Conservation (phyloP, 2,888 invertebrate species). For the Argyra leucocephala region DNA sequence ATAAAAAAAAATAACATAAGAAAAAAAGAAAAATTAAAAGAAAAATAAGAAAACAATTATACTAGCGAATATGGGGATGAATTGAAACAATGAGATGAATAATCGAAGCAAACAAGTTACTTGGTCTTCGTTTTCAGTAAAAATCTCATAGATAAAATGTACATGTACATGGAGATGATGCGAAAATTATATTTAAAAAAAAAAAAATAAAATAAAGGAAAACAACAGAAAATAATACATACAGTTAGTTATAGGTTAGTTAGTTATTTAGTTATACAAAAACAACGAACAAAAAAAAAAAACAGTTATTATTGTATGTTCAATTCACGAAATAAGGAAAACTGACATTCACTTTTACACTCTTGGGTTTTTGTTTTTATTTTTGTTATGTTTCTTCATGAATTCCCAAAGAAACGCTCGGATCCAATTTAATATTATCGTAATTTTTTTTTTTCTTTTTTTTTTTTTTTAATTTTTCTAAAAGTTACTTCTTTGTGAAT, state of each 20-base stretch:
- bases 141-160: background rate
- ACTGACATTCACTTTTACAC: constrained; percentile 1
- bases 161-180: background rate
- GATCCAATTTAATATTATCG: too few species aligned
- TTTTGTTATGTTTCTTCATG: background rate
- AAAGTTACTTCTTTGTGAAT: background rate
- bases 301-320: background rate
- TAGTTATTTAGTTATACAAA: background rate
- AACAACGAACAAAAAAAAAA: background rate
- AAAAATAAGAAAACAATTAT: too few species aligned
- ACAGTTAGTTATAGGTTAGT: background rate
- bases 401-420: too few species aligned
- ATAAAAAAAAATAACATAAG: background rate
- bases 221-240: too few species aligned
- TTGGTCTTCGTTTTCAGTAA: background rate
- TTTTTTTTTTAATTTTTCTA: background rate
- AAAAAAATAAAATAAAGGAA: background rate
- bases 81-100: background rate
- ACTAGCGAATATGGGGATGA: background rate
- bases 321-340: background rate
- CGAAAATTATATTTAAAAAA: background rate
- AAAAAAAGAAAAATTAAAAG: too few species aligned
- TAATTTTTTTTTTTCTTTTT: background rate
- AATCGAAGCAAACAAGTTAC: background rate
- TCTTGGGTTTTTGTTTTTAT: too few species aligned